A percentile compares a stretch with the other conserved stretches of the same genome.
Conservation (phyloP, 2,888 invertebrate genomes). For the Cosmopolites sordidus region DNA sequence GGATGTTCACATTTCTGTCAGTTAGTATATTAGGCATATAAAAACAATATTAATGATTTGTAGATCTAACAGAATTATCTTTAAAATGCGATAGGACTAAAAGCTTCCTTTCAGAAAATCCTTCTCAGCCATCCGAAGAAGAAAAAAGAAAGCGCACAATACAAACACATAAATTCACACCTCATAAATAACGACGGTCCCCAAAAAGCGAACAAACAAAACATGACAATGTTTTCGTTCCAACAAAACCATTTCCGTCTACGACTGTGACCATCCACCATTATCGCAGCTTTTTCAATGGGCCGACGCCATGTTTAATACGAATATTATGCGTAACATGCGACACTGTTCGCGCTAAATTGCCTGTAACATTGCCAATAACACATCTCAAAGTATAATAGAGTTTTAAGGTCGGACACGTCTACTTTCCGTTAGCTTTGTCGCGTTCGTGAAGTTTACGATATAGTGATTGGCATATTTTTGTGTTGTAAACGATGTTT, state of each 20-base stretch:
- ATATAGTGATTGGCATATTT: slow-evolving; percentile 4
- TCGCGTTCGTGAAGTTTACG: neutral
- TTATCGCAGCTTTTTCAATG: slow-evolving; percentile 16
- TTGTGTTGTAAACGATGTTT: neutral
- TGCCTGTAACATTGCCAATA: slow-evolving; percentile 32
- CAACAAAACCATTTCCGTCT: slow-evolving; percentile 12
- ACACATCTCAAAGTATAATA: slow-evolving; percentile 29
- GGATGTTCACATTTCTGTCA: too few relatives aligned
- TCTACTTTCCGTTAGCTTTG: slow-evolving; percentile 1
- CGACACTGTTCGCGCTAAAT: slow-evolving; percentile 28
- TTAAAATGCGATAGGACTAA: too few relatives aligned
- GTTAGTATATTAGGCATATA: too few relatives aligned
- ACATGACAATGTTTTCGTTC: slow-evolving; percentile 9
- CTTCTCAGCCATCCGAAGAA: too few relatives aligned
- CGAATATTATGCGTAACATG: slow-evolving; percentile 12
- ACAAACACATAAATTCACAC: neutral
- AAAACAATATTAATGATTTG: too few relatives aligned
- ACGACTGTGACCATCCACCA: slow-evolving; percentile 7
- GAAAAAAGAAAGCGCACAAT: slow-evolving; percentile 4
- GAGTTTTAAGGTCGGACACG: slow-evolving; percentile 19
- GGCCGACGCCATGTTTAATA: slow-evolving; percentile 8
- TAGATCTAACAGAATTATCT: too few relatives aligned
- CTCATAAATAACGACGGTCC: slow-evolving; percentile 11
- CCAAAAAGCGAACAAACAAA: slow-evolving; percentile 9
- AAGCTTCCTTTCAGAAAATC: too few relatives aligned